Base-by-base conservation (phyloP, 53 echinoderm and acorn worm species). In the Holothuria scabra region DNA sequence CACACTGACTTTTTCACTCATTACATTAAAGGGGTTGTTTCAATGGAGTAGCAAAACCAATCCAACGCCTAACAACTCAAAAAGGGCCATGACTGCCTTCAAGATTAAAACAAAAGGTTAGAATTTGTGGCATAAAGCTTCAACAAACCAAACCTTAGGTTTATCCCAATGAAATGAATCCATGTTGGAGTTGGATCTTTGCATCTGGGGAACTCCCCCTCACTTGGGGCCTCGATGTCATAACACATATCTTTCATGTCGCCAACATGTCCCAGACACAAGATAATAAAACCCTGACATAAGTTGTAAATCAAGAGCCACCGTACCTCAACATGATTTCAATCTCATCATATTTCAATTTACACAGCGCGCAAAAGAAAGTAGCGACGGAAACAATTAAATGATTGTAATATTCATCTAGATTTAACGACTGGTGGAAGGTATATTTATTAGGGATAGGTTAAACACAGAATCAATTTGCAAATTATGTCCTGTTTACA, bases 221-320 rank as follows among this genome's bases (percentile, higher is more conserved):
- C 72, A 46, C 46, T 24, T 14, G 3, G 46, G 41, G 72, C 72
- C 72, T 44, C 72, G 48, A 72, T 46, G 24, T 72, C 72, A 72
- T 72, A 72, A 72, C 72, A 72, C 72, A 72, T 72, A 72, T 72
- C 48, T 48, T 72, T 72, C 41, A 72, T 49, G 72, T 49, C 72
- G 72, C 72, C 72, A 72, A 44, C 72, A 3, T 72, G 72, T 72
- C 72, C 72, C 72, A 72, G 72, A 72, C 72, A 72, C 48, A 25
- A 52, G 44, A 72, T 72, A 72, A 72, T 72, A 72, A 72, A 49
- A 25, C 25, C 5, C 72, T 24, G 46, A 44, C 72, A 24, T 25
- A 72, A 44, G 72, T 25, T 14, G 23, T 72, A 72, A 72, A 72
- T 72, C 72, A 72, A 16, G 13, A n/a, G 72, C 72, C 46, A 16